Evolutionary conservation across 2,113 vertebrate species (phyloP).

Genomic region (Pheucticus melanocephalus): DNA sequence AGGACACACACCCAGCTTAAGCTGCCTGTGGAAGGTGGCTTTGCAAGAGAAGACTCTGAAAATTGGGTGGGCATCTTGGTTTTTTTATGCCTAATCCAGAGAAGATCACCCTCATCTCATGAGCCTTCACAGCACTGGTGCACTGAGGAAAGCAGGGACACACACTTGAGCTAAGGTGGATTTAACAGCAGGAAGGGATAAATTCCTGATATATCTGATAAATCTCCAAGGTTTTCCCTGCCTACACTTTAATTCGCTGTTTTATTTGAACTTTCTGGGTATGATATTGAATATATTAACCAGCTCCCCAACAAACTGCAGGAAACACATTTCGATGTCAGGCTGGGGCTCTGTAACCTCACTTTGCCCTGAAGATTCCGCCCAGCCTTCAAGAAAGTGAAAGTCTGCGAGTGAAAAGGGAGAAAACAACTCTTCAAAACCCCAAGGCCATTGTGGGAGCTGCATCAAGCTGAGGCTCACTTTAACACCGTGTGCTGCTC

Average conservation of each 20-base stretch:
- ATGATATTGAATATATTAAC: neutral
- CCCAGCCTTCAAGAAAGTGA: neutral
- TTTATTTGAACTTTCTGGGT: neutral
- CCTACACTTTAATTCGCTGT: neutral
- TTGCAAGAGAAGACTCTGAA: neutral
- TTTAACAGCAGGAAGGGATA: neutral
- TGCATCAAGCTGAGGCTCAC: neutral
- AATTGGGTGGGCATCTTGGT: fast-evolving
- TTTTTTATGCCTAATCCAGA: neutral
- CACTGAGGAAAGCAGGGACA: neutral
- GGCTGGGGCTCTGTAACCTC: neutral
- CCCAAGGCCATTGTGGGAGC: neutral
- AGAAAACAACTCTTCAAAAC: neutral
- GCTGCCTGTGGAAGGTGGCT: neutral
- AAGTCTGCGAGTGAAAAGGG: neutral
- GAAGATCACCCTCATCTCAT: neutral
- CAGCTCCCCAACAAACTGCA: neutral
- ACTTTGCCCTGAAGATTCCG: neutral
- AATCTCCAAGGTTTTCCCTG: neutral
- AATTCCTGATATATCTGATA: neutral
- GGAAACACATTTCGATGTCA: neutral
- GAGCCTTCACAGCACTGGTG: neutral
- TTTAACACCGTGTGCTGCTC: neutral
- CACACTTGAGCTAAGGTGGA: neutral
- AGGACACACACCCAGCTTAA: neutral